These are phyloP conservation scores for Rhagonycha lutea DNA, from an alignment of 2,888 invertebrate species.

Conservation along the genomic window DNA sequence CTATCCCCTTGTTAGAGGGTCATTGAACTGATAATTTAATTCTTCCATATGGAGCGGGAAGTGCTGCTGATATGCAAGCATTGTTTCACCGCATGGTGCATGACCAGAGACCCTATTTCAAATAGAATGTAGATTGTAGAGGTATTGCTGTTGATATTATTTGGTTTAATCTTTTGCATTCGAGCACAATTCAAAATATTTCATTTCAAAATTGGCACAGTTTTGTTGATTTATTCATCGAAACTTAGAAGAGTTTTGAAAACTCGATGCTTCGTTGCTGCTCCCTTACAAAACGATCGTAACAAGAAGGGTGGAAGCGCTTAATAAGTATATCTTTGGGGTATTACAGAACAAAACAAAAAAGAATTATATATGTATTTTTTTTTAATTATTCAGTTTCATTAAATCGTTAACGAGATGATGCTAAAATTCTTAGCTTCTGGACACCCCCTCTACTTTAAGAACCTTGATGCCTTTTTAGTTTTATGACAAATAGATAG, in stretches of 20 bases:
- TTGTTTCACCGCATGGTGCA: constrained; percentile 21
- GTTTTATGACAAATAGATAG: too few species aligned
- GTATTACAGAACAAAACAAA: not conserved
- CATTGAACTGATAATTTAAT: constrained; percentile 49
- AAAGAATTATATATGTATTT: not conserved
- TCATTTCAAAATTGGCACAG: not conserved
- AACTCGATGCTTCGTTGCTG: not conserved
- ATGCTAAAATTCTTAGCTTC: not conserved
- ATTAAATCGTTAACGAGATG: not conserved
- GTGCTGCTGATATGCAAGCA: constrained; percentile 43
- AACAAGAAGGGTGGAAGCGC: not conserved
- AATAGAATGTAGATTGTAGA: not conserved
- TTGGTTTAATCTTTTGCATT: not conserved
- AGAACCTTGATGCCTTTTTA: too few species aligned
- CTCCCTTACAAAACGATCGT: not conserved
- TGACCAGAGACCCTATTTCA: not conserved
- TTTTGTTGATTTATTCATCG: not conserved
- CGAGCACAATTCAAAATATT: not conserved
- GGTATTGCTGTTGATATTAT: not conserved
- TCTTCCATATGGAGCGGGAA: constrained; percentile 45
- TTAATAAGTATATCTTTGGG: not conserved
- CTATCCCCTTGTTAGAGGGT: constrained; percentile 41
- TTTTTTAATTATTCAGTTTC: not conserved
- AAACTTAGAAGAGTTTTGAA: not conserved
- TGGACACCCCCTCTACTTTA: too few species aligned